Conservation (phyloP, 2,888 invertebrate genomes). For the Teleogryllus oceanicus region DNA sequence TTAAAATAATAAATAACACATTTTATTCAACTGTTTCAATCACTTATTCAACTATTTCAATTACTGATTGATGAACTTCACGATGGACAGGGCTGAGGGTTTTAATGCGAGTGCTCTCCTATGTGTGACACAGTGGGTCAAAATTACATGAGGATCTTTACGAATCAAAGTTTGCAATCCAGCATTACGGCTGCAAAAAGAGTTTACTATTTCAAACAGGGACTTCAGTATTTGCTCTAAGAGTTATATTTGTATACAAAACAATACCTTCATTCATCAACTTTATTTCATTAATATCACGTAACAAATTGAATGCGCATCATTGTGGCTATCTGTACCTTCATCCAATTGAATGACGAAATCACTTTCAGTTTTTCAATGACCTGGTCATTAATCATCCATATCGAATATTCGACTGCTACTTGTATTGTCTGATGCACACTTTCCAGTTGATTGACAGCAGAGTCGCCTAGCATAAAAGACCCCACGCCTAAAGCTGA, state of each 20-base stretch:
- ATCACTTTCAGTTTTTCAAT: no score
- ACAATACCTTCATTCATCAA: slow-evolving; percentile 12
- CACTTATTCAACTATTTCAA: no score
- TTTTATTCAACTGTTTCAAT: no score
- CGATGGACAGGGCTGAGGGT: not conserved
- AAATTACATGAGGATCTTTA: not conserved
- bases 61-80: slow-evolving; percentile 19
- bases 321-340: slow-evolving; percentile 22
- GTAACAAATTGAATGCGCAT: slow-evolving; percentile 25
- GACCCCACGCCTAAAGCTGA: slow-evolving; percentile 20
- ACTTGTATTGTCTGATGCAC: slow-evolving; percentile 22
- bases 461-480: slow-evolving; percentile 26
- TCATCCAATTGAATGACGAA: not conserved
- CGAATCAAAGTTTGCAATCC: slow-evolving; percentile 22
- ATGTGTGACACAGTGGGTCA: slow-evolving; percentile 21
- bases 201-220: slow-evolving; percentile 23
- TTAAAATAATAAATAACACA: no score
- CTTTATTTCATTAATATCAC: not conserved
- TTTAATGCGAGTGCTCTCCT: slow-evolving; percentile 19
- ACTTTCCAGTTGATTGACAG: slow-evolving; percentile 18
- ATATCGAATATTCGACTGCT: slow-evolving; percentile 18
- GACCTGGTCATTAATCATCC: slow-evolving; percentile 21
- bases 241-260: not conserved
- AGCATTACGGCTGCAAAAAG: not conserved
- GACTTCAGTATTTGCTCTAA: slow-evolving; percentile 5